Percentiles rank a stretch among this genome's conserved stretches.
These are phyloP conservation scores for Leptinotarsa tumamoca DNA, from an alignment of 2,888 invertebrate genomes.

Conservation along the genomic window DNA sequence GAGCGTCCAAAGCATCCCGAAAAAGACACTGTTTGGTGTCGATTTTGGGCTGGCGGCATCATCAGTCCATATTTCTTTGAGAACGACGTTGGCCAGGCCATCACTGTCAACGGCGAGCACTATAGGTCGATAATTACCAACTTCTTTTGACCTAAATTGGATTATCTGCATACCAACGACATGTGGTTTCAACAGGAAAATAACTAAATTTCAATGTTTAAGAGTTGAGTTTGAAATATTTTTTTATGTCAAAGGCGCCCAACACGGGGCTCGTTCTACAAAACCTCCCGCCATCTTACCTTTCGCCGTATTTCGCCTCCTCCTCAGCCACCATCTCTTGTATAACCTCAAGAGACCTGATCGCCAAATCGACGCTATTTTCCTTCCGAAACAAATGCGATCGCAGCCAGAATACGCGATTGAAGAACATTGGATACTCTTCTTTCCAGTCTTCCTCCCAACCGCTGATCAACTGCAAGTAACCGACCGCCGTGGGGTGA, in stretches of 20 bases:
- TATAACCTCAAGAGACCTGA: constrained; percentile 66
- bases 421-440: constrained; percentile 66
- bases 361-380: constrained; percentile 68
- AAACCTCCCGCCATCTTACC: not conserved
- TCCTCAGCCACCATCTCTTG: constrained; percentile 46
- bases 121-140: no score
- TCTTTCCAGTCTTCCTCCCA: constrained; percentile 66
- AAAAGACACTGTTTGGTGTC: no score
- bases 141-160: no score
- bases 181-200: no score
- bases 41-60: no score
- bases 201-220: no score
- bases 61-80: no score
- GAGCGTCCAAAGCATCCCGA: no score
- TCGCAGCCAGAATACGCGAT: constrained; percentile 70
- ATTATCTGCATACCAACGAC: no score
- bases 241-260: not conserved
- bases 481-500: constrained; percentile 67
- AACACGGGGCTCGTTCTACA: not conserved
- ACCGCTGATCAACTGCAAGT: constrained; percentile 67
- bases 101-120: no score
- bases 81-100: no score
- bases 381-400: constrained; percentile 70
- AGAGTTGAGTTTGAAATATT: not conserved
- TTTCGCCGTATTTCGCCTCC: constrained; percentile 30